phyloP scores from a whole-genome alignment of 2,797 vertebrate genomes.

The Todus mexicanus region DNA sequence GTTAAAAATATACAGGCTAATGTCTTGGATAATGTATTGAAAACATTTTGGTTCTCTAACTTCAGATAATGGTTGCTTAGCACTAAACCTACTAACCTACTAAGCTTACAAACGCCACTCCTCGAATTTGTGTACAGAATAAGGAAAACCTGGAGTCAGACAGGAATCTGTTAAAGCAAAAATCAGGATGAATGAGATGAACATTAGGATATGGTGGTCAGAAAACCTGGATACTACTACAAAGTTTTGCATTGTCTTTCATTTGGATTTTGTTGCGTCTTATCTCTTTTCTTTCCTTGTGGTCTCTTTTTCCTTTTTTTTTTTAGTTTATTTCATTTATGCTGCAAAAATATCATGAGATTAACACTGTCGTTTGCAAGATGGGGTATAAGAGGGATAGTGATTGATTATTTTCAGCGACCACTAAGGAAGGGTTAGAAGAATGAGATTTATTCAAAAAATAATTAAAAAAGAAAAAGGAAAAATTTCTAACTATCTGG shows the following conservation, averaged over 20 bases:
- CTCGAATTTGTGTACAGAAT: not conserved
- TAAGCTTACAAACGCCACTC: not conserved
- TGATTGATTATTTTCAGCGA: not conserved
- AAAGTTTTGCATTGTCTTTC: not conserved
- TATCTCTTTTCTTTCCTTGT: not conserved
- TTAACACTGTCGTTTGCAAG: not conserved
- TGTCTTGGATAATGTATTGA: not conserved
- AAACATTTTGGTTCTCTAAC: not conserved
- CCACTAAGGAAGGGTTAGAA: not conserved
- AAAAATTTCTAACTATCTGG: not conserved
- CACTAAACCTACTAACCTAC: not conserved
- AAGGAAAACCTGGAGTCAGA: not conserved
- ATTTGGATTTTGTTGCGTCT: not conserved
- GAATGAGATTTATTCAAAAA: not conserved
- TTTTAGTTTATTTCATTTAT: not conserved
- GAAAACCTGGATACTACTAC: not conserved
- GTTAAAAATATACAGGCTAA: not conserved
- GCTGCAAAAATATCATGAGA: not conserved
- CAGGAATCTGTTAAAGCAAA: not conserved
- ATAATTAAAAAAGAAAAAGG: not conserved
- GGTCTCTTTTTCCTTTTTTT: not conserved
- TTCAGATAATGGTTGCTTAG: not conserved
- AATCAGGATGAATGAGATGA: not conserved
- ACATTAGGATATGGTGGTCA: not conserved
- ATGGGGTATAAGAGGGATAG: not conserved